Evolutionary conservation across 2,888 invertebrate genomes (phyloP).

Genomic region (Cerastis leucographa): DNA sequence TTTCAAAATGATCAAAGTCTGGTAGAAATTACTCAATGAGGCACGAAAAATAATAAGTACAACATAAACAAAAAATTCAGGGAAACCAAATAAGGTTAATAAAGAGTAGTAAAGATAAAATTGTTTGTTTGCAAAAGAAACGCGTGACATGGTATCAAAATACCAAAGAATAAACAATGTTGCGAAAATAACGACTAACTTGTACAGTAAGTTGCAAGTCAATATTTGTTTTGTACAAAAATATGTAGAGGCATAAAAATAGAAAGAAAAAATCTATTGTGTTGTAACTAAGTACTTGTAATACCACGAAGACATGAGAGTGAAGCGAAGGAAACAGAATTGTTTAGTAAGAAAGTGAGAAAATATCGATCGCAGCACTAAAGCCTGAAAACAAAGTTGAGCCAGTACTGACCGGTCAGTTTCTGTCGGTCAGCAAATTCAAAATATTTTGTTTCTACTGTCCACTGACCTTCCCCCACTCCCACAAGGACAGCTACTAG

Average conservation of each 20-base stretch:
- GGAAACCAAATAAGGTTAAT: slow-evolving; percentile 36
- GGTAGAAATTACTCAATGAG: slow-evolving; percentile 10
- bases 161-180: slow-evolving; percentile 37
- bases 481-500: too few species aligned
- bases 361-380: slow-evolving; percentile 4
- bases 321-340: not conserved
- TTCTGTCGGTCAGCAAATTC: too few species aligned
- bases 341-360: slow-evolving; percentile 9
- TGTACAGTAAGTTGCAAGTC: slow-evolving; percentile 12
- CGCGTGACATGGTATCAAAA: slow-evolving; percentile 44
- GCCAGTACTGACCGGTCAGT: too few species aligned
- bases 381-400: too few species aligned
- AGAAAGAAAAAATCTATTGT: slow-evolving; percentile 30
- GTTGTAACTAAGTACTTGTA: slow-evolving; percentile 12
- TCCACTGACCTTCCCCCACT: too few species aligned
- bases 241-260: slow-evolving; percentile 8
- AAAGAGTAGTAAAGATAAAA: slow-evolving; percentile 42
- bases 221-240: slow-evolving; percentile 46
- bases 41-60: slow-evolving; percentile 8
- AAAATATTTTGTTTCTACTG: too few species aligned
- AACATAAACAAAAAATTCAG: slow-evolving; percentile 37
- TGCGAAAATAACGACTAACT: slow-evolving; percentile 30
- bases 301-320: slow-evolving; percentile 6
- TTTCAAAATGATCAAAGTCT: not conserved
- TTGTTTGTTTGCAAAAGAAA: slow-evolving; percentile 44